Conservation (phyloP, 92 coral and sea anemone genomes). For the Heliopora coerulea region DNA sequence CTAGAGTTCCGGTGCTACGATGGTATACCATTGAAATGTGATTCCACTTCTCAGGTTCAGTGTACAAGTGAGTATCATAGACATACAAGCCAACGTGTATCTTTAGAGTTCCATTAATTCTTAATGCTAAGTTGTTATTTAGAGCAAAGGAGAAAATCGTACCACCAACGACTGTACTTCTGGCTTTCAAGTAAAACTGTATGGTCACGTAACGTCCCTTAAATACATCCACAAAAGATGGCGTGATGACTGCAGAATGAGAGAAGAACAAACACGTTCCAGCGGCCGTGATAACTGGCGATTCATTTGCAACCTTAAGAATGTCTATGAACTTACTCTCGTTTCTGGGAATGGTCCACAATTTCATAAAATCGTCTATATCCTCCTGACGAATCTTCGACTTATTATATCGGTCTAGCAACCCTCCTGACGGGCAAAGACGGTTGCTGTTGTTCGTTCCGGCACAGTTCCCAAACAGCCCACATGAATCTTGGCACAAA, state of each 20-base stretch:
- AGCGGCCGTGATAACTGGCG: slow-evolving; percentile 61
- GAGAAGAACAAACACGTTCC: slow-evolving; percentile 87
- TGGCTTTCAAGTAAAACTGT: slow-evolving; percentile 79
- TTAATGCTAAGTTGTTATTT: slow-evolving; percentile 70
- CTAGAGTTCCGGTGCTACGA: slow-evolving; percentile 79
- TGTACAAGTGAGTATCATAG: slow-evolving; percentile 67
- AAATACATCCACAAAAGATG: slow-evolving; percentile 62
- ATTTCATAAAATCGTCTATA: slow-evolving; percentile 55
- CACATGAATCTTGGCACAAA: slow-evolving; percentile 80
- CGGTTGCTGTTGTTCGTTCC: slow-evolving; percentile 19
- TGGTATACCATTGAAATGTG: slow-evolving; percentile 87
- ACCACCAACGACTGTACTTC: slow-evolving; percentile 60
- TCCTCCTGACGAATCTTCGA: slow-evolving; percentile 59
- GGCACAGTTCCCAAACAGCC: slow-evolving; percentile 80
- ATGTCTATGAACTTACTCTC: slow-evolving; percentile 72
- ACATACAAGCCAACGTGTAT: slow-evolving; percentile 58
- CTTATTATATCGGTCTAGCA: slow-evolving; percentile 56
- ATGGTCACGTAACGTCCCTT: slow-evolving; percentile 65
- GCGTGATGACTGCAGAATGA: slow-evolving; percentile 67
- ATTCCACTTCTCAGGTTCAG: slow-evolving; percentile 72
- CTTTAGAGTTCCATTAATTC: slow-evolving; percentile 66
- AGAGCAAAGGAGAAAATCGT: slow-evolving; percentile 72
- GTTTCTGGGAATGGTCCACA: slow-evolving; percentile 74
- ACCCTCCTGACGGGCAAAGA: slow-evolving; percentile 65
- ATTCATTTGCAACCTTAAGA: slow-evolving; percentile 65